These are phyloP conservation scores for Lucilia sericata DNA, from an alignment of 1,140 invertebrate species.

Conservation along the genomic window DNA sequence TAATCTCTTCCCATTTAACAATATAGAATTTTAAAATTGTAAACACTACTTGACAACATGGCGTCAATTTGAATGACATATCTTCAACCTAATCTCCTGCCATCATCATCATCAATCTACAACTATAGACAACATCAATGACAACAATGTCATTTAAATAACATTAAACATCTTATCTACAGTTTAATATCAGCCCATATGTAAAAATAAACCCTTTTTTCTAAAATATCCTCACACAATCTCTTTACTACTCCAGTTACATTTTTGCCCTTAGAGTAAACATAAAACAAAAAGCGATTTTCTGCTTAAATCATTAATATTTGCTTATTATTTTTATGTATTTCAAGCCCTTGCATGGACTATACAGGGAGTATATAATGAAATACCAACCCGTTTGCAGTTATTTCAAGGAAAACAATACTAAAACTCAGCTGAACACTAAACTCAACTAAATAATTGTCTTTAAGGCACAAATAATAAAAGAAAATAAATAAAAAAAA, in stretches of 20 bases:
- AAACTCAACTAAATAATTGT: constrained; percentile 31
- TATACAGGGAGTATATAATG: not conserved
- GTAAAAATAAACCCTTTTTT: constrained; percentile 31
- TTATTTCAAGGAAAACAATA: not conserved
- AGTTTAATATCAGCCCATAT: constrained; percentile 32
- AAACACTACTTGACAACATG: constrained; percentile 41
- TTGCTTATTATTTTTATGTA: constrained; percentile 27
- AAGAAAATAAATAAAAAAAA: not conserved
- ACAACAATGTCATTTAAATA: constrained; percentile 24
- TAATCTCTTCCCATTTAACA: not conserved
- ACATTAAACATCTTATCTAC: constrained; percentile 37
- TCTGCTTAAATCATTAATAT: constrained; percentile 46
- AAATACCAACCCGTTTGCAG: not conserved
- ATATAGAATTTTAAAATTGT: not conserved
- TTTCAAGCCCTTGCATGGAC: not conserved
- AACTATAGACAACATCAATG: not conserved
- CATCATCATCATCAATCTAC: not conserved
- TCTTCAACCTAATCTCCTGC: not conserved
- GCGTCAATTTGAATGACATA: constrained; percentile 44
- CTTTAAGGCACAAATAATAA: not conserved
- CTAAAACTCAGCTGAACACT: too few species aligned
- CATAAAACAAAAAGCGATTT: constrained; percentile 33
- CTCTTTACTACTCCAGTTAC: not conserved
- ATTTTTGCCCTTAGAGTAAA: not conserved
- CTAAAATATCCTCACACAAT: too few species aligned